Evolutionary conservation across 2,113 vertebrate genomes (phyloP), one percentile per base, ranked within the genome.

Genomic region (Falco punctatus): DNA sequence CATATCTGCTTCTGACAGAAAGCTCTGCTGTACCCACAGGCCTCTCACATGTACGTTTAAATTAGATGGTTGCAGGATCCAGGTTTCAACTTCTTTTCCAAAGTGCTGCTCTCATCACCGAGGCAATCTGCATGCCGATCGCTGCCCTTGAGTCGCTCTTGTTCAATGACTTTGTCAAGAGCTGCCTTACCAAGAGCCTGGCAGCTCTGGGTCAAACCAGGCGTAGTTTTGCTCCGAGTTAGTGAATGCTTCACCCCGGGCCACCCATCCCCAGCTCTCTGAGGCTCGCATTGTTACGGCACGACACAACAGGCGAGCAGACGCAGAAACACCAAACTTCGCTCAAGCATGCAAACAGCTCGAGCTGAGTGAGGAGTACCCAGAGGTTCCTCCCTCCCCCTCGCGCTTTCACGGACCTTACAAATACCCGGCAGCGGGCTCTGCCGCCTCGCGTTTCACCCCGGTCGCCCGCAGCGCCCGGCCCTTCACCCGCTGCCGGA

Each of bases 401-500:
- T 54, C 61, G 22, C 78, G n/a, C 42, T 66, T 51, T 64, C 40
- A 42, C 6, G 81, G 81, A 40, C 61, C 0, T 5, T 55, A 79
- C 69, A 93, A 87, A 71, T 17, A 58, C 55, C 1, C 46, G 24
- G 35, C 73, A 10, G 27, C 12, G 46, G 59, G 48, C 65, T 54
- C 54, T 2, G 35, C 40, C 19, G 30, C 26, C 72, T 86, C 77
- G 18, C 83, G 54, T 21, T 54, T 35, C 86, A 17, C 15, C 24
- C 59, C 5, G 44, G 26, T 35, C 6, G 52, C 44, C 59, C 58
- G 0, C 5, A 38, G 2, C 14, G 13, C 30, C n/a, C 3, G 2
- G 5, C 0, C 18, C 19, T 5, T 30, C 3, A 1, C 21, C 13
- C 6, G 8, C 22, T 2, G 38, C 78, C 54, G 35, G 17, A 2